Base-by-base conservation (phyloP, 2,888 invertebrate genomes). In the Ceramica pisi region DNA sequence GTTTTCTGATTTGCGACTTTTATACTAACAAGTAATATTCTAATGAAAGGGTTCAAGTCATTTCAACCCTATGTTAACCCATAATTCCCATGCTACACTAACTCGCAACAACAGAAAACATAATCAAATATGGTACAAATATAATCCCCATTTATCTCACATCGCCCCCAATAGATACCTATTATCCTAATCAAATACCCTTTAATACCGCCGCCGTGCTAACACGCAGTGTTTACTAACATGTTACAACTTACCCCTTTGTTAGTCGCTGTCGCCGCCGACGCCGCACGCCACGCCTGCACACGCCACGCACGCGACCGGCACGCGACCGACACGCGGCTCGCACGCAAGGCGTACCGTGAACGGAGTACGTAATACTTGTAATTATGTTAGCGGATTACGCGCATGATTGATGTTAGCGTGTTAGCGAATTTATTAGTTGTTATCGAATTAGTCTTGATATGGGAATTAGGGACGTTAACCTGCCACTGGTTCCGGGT, bases 181-280 rank as follows among this genome's bases (percentile, higher is more conserved):
- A 83, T 84, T 83, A 84, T 76, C 85, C 83, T 84, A 82, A 84
- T 82, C 83, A 82, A 76, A 76, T 50, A 70, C 78, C 66, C 59
- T 83, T 71, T 67, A 65, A 84, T 79, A 67, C 55, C 44, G 59
- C 83, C 80, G 76, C 41, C 51, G 62, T 55, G 55, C 60, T 51
- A 59, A 60, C 67, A 71, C 53, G 64, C 67, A 63, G 51, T 82
- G 74, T 80, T 71, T 70, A 67, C 80, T 71, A 67, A 74, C 69
- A 70, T 35, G 55, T 81, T 56, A 41, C 41, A 41, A 41, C 41
- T 41, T 41, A 75, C 57, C 75, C 81, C 67, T 81, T 69, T 50
- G 38, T 38, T 21, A 66, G 48, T 56, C 53, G n/a, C 41, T 35
- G 69, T 48, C 59, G 60, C 41, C 23, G 53, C 73, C 82, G 70